Base-by-base conservation (phyloP, 2,797 vertebrate species). In the Scolopax rusticola region DNA sequence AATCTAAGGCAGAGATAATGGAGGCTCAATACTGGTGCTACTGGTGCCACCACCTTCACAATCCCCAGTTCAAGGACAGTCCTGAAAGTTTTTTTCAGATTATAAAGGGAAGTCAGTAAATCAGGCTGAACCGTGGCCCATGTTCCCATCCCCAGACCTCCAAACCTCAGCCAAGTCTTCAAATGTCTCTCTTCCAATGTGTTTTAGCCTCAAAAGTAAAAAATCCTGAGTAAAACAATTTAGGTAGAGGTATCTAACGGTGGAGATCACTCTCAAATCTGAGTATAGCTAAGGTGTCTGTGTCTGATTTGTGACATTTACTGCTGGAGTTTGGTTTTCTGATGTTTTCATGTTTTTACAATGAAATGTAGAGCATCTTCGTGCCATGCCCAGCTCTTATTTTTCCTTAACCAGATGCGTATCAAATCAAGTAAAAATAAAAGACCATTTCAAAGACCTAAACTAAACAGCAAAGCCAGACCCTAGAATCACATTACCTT, bases 401-500 rank as follows among this genome's bases (percentile, higher is more conserved):
- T 94, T 91, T 84, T 43, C 43, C 30, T 83, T 95, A 80, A 47
- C 56, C 67, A 86, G 63, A 53, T 95, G 77, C 57, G 12, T 93
- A 84, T 82, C 68, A 76, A 84, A 90, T 94, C 56, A 50, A 87
- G 48, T 56, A 53, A 65, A 94, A 93, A 93, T 61, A 71, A 21
- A 83, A 84, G 69, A 78, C 38, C 47, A 14, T 89, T 86, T 86
- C 41, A 94, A 75, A 87, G 85, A 71, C 61, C 68, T 90, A 15
- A 74, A 32, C 36, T 70, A 53, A 94, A 70, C 51, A 96, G 38
- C 56, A 84, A 82, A 94, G 75, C 67, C 78, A 92, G 86, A 84
- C 60, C 81, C 78, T 74, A 18, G 84, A 83, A 77, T 85, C 68
- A 50, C 60, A 68, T 74, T 36, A 50, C 15, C 47, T 95, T 65